These are phyloP conservation scores for Thymelicus sylvestris DNA, from an alignment of 2,888 invertebrate genomes.

Conservation along the genomic window DNA sequence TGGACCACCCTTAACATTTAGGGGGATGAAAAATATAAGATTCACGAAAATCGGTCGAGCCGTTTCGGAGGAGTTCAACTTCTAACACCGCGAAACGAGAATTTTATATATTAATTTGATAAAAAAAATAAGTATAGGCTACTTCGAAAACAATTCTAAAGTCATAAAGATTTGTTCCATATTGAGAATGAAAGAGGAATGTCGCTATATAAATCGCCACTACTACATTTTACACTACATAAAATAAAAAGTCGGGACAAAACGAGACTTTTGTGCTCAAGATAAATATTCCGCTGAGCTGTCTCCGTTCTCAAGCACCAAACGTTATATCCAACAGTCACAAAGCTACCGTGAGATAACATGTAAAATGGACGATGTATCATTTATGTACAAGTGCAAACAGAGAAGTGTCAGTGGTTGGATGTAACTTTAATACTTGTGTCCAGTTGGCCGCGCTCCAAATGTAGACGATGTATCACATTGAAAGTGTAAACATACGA, in stretches of 20 bases:
- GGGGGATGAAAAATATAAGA: too few relatives aligned
- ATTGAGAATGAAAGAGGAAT: too few relatives aligned
- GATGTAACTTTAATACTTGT: constrained; percentile 39
- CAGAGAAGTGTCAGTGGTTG: constrained; percentile 38
- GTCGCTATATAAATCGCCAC: neutral
- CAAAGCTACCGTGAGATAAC: constrained; percentile 20
- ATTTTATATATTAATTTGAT: too few relatives aligned
- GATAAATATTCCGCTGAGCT: constrained; percentile 8
- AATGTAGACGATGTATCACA: constrained; percentile 32
- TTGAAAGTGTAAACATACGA: constrained; percentile 23
- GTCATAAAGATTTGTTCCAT: too few relatives aligned
- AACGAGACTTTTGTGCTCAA: constrained; percentile 6
- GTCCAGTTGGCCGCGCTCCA: constrained; percentile 42
- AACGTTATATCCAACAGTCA: constrained; percentile 13
- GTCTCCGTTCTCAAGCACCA: neutral
- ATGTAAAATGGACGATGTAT: constrained; percentile 36
- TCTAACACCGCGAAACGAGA: too few relatives aligned
- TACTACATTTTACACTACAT: neutral
- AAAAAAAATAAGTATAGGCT: too few relatives aligned
- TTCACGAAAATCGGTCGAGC: too few relatives aligned
- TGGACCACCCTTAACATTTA: too few relatives aligned
- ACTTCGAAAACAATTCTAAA: too few relatives aligned
- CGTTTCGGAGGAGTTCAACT: too few relatives aligned
- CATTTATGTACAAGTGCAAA: constrained; percentile 36
- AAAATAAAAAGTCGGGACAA: constrained; percentile 1